Percentiles rank a stretch among this genome's conserved stretches.
Evolutionary conservation across 2,888 invertebrate genomes (phyloP).

Genomic region (Empis livida): DNA sequence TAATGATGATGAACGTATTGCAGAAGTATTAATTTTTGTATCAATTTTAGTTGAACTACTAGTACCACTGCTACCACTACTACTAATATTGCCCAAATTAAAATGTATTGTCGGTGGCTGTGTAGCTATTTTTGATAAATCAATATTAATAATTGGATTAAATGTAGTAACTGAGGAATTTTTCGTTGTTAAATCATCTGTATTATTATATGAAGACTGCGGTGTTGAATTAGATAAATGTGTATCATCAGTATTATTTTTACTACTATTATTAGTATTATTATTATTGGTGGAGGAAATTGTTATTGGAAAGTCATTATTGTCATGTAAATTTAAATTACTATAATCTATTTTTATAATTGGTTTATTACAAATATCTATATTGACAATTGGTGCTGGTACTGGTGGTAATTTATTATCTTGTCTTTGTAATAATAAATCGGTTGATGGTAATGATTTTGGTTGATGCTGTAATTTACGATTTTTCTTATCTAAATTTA

Average conservation of each 20-base stretch:
- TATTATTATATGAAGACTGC: not conserved
- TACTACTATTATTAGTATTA: not conserved
- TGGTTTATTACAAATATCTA: conserved; percentile 30
- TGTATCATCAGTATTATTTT: not conserved
- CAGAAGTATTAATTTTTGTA: not conserved
- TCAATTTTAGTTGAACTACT: conserved; percentile 17
- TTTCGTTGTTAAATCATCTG: conserved; percentile 4
- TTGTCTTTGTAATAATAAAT: not conserved
- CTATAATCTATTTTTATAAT: conserved; percentile 36
- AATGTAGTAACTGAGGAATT: conserved; percentile 19
- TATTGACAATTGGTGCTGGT: conserved; percentile 30
- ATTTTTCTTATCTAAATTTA: not conserved
- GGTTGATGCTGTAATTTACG: conserved; percentile 20
- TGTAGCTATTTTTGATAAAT: conserved; percentile 26
- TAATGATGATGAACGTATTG: conserved; percentile 18
- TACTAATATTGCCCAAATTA: conserved; percentile 12
- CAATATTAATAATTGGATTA: conserved; percentile 33
- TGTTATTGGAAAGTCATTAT: conserved; percentile 9
- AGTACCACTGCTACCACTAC: conserved; percentile 14
- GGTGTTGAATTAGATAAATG: conserved; percentile 1
- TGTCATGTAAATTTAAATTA: conserved; percentile 23
- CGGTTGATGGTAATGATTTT: conserved; percentile 16
- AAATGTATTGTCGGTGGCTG: conserved; percentile 6
- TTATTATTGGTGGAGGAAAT: conserved; percentile 5
- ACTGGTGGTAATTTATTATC: conserved; percentile 13